Conservation (phyloP, 2,113 vertebrate species). For the Petaurus breviceps region DNA sequence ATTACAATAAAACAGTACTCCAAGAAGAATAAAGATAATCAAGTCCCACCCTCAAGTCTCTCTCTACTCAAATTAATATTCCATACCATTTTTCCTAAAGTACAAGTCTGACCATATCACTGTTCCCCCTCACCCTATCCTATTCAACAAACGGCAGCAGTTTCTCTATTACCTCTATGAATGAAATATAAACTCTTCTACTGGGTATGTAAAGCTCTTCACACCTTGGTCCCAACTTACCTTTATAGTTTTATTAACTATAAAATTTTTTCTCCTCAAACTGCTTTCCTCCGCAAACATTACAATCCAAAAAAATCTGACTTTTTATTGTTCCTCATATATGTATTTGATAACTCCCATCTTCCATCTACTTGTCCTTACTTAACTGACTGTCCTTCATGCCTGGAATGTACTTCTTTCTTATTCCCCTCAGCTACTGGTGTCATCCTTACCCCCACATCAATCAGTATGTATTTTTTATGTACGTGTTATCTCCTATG, state of each 20-base stretch:
- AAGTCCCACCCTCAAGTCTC: background rate
- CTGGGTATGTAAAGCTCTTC: background rate
- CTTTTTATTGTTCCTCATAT: background rate
- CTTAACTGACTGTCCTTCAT: background rate
- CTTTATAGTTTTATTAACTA: background rate
- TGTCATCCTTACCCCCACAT: background rate
- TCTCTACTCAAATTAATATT: background rate
- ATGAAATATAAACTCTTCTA: background rate
- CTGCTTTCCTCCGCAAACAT: background rate
- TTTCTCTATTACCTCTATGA: background rate
- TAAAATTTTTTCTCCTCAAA: too few species aligned
- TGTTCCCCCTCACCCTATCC: background rate
- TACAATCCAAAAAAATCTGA: background rate
- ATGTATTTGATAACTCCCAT: background rate
- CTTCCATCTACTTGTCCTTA: background rate
- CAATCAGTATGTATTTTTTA: background rate
- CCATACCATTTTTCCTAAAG: background rate
- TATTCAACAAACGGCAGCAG: background rate
- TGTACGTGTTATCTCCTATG: background rate
- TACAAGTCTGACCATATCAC: background rate
- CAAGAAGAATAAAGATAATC: constrained; percentile 24
- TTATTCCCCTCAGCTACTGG: background rate
- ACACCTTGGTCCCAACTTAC: background rate
- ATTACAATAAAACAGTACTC: constrained; percentile 20
- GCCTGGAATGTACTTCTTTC: background rate